Conservation (phyloP, 2,797 vertebrate genomes). For the Pteronotus mesoamericanus region DNA sequence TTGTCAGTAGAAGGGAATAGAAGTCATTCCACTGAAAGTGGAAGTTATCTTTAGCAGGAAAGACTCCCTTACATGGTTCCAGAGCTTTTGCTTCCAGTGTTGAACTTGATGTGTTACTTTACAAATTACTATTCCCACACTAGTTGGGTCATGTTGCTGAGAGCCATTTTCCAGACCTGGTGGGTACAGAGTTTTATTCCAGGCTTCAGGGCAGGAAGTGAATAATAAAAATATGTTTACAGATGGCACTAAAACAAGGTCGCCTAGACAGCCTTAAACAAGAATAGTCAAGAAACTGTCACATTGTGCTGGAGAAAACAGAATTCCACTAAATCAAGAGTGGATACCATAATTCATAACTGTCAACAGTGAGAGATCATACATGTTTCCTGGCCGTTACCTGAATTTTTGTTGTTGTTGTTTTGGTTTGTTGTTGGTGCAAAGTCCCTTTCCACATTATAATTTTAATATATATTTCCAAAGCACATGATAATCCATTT, state of each 20-base stretch:
- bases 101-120: slow-evolving; percentile 22
- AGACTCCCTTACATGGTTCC: slow-evolving; percentile 33
- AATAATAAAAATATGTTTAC: slow-evolving; percentile 51
- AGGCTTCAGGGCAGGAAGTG: slow-evolving; percentile 51
- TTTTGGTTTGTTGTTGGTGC: background rate
- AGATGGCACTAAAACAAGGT: background rate
- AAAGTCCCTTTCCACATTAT: background rate
- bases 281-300: slow-evolving; percentile 16
- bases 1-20: background rate
- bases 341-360: background rate
- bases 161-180: slow-evolving; percentile 35
- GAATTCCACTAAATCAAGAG: background rate
- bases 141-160: slow-evolving; percentile 44
- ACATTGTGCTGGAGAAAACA: background rate
- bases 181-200: slow-evolving; percentile 37
- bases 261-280: slow-evolving; percentile 28
- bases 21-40: background rate
- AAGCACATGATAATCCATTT: background rate
- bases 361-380: background rate
- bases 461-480: slow-evolving; percentile 32
- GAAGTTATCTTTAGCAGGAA: background rate
- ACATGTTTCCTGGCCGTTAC: background rate
- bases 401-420: background rate
- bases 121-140: slow-evolving; percentile 47
- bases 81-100: background rate